phyloP scores from a whole-genome alignment of 2,888 invertebrate species.

The Hypercompe scribonia region DNA sequence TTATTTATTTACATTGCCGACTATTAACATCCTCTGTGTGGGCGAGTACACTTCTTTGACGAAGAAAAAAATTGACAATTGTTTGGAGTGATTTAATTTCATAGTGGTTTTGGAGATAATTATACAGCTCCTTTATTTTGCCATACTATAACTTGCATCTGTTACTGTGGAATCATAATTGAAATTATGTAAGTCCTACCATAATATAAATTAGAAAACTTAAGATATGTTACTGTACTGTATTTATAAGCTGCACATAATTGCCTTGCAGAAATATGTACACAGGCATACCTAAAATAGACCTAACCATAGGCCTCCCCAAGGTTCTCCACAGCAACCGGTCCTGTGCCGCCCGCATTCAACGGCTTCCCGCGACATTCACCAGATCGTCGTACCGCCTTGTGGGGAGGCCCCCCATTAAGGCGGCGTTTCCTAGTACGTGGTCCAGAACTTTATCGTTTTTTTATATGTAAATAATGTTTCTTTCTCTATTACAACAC shows the following conservation, averaged over 20 bases:
- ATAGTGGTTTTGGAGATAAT: neutral
- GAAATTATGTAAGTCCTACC: no score
- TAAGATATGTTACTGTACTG: no score
- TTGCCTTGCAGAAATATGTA: neutral
- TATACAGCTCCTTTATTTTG: neutral
- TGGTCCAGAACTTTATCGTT: no score
- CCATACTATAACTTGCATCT: neutral
- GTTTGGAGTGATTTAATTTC: constrained; percentile 25
- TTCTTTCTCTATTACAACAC: no score
- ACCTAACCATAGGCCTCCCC: neutral
- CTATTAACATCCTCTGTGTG: constrained; percentile 25
- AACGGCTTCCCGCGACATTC: no score
- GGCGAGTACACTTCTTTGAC: neutral
- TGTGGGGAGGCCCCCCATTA: no score
- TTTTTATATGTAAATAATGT: no score
- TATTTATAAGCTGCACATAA: neutral
- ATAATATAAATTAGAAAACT: neutral
- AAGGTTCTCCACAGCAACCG: no score
- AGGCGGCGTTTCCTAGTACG: no score
- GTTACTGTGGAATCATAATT: neutral
- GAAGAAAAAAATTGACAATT: constrained; percentile 38
- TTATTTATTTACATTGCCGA: constrained; percentile 29
- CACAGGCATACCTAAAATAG: neutral
- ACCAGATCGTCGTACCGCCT: no score
- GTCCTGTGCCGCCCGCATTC: no score